A percentile compares a stretch with the other conserved stretches of the same genome.
phyloP scores from a whole-genome alignment of 2,797 vertebrate species.

The Platyrinchus mystaceus region DNA sequence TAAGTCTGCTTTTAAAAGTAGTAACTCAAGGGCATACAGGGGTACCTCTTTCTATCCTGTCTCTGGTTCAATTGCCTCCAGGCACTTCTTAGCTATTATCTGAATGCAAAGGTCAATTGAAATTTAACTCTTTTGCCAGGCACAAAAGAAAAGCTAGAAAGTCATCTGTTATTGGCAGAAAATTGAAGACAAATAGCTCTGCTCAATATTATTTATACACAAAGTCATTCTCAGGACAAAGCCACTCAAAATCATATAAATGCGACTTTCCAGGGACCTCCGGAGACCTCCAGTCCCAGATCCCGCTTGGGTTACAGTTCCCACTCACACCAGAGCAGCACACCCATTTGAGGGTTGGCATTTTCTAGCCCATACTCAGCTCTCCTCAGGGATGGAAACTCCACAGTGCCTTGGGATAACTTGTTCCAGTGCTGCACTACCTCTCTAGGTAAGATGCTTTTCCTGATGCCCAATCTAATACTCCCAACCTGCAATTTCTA shows the following conservation, averaged over 20 bases:
- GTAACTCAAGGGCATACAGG: not conserved
- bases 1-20: not conserved
- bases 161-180: not conserved
- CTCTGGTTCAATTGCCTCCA: not conserved
- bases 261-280: not conserved
- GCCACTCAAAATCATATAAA: not conserved
- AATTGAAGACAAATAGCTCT: not conserved
- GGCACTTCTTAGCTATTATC: not conserved
- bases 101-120: not conserved
- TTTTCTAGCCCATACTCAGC: not conserved
- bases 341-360: not conserved
- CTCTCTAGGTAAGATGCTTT: not conserved
- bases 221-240: not conserved
- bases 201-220: not conserved
- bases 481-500: not conserved
- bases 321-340: not conserved
- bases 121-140: not conserved
- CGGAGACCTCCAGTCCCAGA: not conserved
- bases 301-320: not conserved
- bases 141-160: not conserved
- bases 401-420: not conserved
- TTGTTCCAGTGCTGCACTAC: not conserved
- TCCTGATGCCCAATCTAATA: not conserved
- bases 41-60: not conserved
- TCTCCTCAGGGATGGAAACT: fast-evolving